Evolutionary conservation across 2,888 invertebrate genomes (phyloP).

Genomic region (Lepidochitona cinerea): DNA sequence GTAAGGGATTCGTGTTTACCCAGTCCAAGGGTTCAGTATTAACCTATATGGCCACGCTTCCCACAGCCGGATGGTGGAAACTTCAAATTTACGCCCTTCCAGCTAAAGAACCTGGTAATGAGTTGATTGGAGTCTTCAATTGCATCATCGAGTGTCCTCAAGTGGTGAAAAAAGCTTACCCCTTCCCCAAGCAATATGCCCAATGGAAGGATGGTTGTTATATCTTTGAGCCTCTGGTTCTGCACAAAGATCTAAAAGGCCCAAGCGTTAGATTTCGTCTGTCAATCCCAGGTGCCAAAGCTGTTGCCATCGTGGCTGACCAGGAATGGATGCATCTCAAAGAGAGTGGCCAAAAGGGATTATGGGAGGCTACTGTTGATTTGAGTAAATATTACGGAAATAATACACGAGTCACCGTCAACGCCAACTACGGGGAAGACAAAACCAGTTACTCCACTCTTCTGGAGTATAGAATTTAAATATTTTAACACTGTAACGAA

Average conservation of each 20-base stretch:
- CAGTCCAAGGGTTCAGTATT: slow-evolving; percentile 47
- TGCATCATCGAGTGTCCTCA: slow-evolving; percentile 62
- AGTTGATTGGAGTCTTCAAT: slow-evolving; percentile 68
- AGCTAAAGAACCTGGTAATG: slow-evolving; percentile 62
- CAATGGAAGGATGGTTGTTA: slow-evolving; percentile 71
- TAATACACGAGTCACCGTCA: slow-evolving; percentile 62
- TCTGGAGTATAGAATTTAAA: slow-evolving; percentile 60
- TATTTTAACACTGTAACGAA: no score
- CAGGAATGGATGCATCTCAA: slow-evolving; percentile 68
- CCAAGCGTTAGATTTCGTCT: slow-evolving; percentile 51
- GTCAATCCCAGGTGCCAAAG: slow-evolving; percentile 61
- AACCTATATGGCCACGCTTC: slow-evolving; percentile 45
- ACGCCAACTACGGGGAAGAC: slow-evolving; percentile 65
- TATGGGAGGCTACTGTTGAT: slow-evolving; percentile 60
- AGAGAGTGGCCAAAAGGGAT: slow-evolving; percentile 45
- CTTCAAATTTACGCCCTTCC: slow-evolving; percentile 67
- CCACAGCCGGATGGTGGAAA: slow-evolving; percentile 66
- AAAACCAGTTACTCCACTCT: slow-evolving; percentile 68
- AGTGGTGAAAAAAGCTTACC: slow-evolving; percentile 44
- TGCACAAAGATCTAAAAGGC: slow-evolving; percentile 49
- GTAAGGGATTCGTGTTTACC: slow-evolving; percentile 53
- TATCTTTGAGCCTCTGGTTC: slow-evolving; percentile 56
- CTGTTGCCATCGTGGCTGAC: slow-evolving; percentile 65
- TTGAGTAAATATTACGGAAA: slow-evolving; percentile 57
- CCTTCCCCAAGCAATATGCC: slow-evolving; percentile 69